Evolutionary conservation across 2,113 vertebrate genomes (phyloP).

Genomic region (Hucho hucho): DNA sequence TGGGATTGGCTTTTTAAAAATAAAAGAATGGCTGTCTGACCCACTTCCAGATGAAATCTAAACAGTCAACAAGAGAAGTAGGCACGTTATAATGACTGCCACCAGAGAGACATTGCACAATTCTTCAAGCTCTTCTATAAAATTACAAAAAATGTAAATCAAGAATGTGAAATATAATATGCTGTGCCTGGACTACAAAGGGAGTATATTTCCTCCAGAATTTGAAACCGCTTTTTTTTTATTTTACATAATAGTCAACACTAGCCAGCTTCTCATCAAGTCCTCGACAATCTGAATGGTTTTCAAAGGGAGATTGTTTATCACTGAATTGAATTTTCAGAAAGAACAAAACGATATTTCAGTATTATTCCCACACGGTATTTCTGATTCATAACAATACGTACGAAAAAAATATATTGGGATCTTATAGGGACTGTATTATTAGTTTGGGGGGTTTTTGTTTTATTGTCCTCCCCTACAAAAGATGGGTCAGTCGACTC

Average conservation of each 20-base stretch:
- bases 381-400: background rate
- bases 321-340: background rate
- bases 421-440: background rate
- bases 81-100: slow-evolving; percentile 41
- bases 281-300: slow-evolving; percentile 29
- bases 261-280: slow-evolving; percentile 47
- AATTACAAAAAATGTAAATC: background rate
- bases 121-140: background rate
- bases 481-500: slow-evolving; percentile 65
- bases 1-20: too few species aligned
- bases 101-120: background rate
- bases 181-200: slow-evolving; percentile 2
- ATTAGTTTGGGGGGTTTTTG: background rate
- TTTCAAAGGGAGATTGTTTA: background rate
- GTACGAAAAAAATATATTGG: background rate
- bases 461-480: slow-evolving; percentile 9
- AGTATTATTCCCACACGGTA: background rate
- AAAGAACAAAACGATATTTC: background rate
- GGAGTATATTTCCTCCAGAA: slow-evolving; percentile 31
- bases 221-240: slow-evolving; percentile 50
- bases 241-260: slow-evolving; percentile 55
- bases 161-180: slow-evolving; percentile 5
- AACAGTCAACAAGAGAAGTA: slow-evolving; percentile 3
- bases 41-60: slow-evolving; percentile 50
- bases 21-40: slow-evolving; percentile 45